Evolutionary conservation across 1,140 invertebrate species (phyloP).

Genomic region (Venturia canescens): DNA sequence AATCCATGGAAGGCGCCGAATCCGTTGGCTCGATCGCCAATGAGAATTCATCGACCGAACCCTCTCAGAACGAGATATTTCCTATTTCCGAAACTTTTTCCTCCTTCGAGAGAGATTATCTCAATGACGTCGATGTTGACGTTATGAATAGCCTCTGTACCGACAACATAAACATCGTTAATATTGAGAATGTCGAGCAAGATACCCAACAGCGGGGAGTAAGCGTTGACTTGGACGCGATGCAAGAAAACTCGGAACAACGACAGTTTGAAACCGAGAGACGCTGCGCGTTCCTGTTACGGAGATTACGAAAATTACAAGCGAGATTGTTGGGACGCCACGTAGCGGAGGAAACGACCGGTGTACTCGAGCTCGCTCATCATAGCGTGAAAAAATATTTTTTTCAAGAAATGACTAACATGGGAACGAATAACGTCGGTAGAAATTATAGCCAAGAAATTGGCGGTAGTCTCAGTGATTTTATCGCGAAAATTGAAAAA

Average conservation of each 20-base stretch:
- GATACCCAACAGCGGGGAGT: slow-evolving; percentile 72
- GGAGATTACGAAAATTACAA: slow-evolving; percentile 87
- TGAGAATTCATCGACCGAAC: background rate
- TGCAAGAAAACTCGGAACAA: slow-evolving; percentile 75
- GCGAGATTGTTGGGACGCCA: slow-evolving; percentile 84
- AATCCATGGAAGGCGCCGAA: slow-evolving; percentile 80
- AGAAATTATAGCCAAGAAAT: slow-evolving; percentile 54
- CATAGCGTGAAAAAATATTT: slow-evolving; percentile 74
- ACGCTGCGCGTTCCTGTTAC: slow-evolving; percentile 83
- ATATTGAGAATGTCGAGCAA: slow-evolving; percentile 65
- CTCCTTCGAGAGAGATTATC: slow-evolving; percentile 79
- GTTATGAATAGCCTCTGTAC: slow-evolving; percentile 79
- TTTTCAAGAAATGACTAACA: slow-evolving; percentile 71
- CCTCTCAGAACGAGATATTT: slow-evolving; percentile 78
- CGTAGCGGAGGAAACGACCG: slow-evolving; percentile 84
- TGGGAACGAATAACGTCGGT: slow-evolving; percentile 61
- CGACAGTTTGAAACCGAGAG: slow-evolving; percentile 82
- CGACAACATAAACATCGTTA: slow-evolving; percentile 74
- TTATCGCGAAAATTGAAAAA: slow-evolving; percentile 72
- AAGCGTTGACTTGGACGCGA: slow-evolving; percentile 63
- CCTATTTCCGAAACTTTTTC: slow-evolving; percentile 75
- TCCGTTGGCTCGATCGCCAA: slow-evolving; percentile 57
- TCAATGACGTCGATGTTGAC: slow-evolving; percentile 79
- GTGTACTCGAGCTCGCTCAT: slow-evolving; percentile 84
- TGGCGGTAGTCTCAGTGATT: slow-evolving; percentile 64